Evolutionary conservation across 2,113 vertebrate species (phyloP).

Genomic region (Ploceus nigricollis): DNA sequence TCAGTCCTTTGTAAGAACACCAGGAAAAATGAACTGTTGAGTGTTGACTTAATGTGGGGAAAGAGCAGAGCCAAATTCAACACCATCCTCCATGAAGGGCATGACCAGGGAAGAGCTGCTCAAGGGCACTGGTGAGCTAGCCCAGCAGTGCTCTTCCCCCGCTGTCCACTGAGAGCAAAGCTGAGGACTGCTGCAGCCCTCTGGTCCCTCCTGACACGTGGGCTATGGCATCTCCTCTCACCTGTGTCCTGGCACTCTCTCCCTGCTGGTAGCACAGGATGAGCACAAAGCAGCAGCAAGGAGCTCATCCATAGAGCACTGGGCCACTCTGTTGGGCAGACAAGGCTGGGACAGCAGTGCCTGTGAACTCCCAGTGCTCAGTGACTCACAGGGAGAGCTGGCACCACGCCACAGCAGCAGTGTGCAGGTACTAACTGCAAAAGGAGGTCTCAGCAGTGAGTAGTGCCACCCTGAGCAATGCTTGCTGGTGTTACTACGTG

Average conservation of each 20-base stretch:
- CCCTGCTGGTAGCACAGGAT: too few species aligned
- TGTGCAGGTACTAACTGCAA: accelerated
- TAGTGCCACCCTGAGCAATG: not conserved
- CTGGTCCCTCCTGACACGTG: accelerated
- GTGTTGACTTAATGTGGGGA: accelerated
- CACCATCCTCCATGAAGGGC: accelerated
- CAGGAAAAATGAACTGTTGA: not conserved
- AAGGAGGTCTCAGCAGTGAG: not conserved
- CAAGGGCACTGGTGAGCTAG: not conserved
- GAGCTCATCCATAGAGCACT: not conserved
- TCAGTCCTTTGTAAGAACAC: not conserved
- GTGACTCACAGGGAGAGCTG: not conserved
- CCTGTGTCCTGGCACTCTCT: not conserved
- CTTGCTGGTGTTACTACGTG: too few species aligned
- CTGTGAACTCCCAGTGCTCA: not conserved
- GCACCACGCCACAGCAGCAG: accelerated
- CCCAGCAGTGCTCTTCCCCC: not conserved
- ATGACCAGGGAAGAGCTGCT: not conserved
- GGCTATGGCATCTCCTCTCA: not conserved
- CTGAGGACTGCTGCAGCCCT: not conserved
- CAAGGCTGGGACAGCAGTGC: not conserved
- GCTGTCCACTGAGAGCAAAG: not conserved
- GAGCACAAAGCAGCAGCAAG: not conserved
- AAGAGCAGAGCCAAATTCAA: not conserved
- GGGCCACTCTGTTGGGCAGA: not conserved